These are phyloP conservation scores for Lineus longissimus DNA, from an alignment of 1,140 invertebrate genomes.

Conservation along the genomic window DNA sequence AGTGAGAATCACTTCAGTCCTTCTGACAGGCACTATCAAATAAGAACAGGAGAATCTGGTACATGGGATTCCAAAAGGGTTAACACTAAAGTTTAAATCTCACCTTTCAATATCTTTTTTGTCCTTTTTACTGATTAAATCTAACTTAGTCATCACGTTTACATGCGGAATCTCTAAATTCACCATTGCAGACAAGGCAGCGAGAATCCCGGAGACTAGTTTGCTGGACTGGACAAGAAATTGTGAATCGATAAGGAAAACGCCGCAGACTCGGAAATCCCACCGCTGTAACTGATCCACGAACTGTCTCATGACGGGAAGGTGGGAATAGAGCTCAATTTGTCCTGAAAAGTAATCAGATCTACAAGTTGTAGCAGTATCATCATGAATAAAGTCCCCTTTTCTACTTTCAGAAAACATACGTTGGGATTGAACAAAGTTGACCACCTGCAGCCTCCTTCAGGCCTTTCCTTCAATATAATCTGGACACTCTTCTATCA, in stretches of 20 bases:
- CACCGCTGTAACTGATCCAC: conserved; percentile 75
- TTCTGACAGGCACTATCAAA: too few species aligned
- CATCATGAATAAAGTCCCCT: neutral
- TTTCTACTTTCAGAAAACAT: too few species aligned
- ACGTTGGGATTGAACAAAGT: too few species aligned
- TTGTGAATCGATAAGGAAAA: conserved; percentile 93
- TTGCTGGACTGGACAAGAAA: conserved; percentile 95
- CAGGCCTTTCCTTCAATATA: too few species aligned
- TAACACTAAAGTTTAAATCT: conserved; percentile 1
- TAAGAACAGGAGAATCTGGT: too few species aligned
- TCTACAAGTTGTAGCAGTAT: neutral
- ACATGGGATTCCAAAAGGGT: too few species aligned
- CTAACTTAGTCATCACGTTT: conserved; percentile 93
- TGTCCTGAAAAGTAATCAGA: conserved; percentile 75
- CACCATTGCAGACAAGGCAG: conserved; percentile 93
- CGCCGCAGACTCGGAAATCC: conserved; percentile 86
- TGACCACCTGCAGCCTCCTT: too few species aligned
- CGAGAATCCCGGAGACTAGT: conserved; percentile 90
- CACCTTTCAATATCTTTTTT: conserved; percentile 70
- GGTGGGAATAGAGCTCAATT: conserved; percentile 96
- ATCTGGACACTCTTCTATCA: too few species aligned
- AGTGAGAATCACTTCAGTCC: too few species aligned
- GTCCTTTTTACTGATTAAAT: conserved; percentile 79
- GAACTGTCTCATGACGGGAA: conserved; percentile 81
- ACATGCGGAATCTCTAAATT: conserved; percentile 92